phyloP scores from a whole-genome alignment of 2,113 vertebrate genomes.

The Equus przewalskii region DNA sequence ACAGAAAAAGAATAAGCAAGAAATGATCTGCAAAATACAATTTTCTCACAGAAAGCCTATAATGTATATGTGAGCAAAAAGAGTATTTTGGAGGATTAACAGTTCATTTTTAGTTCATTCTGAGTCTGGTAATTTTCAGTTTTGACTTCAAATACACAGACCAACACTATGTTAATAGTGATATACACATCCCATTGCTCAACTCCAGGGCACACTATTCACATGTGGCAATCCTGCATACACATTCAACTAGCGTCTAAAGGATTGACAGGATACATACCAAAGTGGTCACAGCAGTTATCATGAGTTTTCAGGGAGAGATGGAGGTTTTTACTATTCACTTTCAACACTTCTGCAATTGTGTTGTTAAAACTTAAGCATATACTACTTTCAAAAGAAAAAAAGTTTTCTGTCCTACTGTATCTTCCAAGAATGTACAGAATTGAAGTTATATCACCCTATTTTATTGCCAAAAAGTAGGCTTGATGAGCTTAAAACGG shows the following conservation, averaged over 20 bases:
- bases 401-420: neutral
- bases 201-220: neutral
- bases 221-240: neutral
- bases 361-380: neutral
- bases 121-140: neutral
- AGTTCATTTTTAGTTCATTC: neutral
- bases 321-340: neutral
- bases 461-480: neutral
- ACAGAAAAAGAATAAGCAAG: constrained; percentile 1
- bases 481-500: neutral
- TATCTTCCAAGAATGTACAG: neutral
- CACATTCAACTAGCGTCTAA: neutral
- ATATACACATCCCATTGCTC: neutral
- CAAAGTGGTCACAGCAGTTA: neutral
- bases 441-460: neutral
- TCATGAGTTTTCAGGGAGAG: neutral
- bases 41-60: neutral
- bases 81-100: neutral
- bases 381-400: neutral
- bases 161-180: neutral
- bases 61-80: neutral
- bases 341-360: neutral
- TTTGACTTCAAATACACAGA: constrained; percentile 13
- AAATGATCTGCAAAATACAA: neutral
- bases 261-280: neutral